phyloP scores from a whole-genome alignment of 2,888 invertebrate species.

The Ischnus inquisitorius region DNA sequence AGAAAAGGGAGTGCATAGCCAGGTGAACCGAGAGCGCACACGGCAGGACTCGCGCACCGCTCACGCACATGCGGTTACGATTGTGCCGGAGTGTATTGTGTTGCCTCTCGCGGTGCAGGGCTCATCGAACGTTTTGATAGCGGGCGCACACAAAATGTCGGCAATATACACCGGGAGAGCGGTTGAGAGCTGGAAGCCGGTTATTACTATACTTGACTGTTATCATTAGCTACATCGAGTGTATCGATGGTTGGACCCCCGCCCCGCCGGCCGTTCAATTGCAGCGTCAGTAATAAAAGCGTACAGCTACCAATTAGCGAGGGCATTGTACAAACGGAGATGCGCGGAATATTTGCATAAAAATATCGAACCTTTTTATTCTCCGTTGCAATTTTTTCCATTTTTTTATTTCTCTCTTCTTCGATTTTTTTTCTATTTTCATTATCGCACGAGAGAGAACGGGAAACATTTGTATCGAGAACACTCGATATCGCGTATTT shows the following conservation, averaged over 20 bases:
- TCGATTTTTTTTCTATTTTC: slow-evolving; percentile 6
- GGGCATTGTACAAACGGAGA: neutral
- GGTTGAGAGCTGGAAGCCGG: neutral
- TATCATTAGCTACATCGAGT: slow-evolving; percentile 3
- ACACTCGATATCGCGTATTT: slow-evolving; percentile 4
- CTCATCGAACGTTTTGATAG: slow-evolving; percentile 26
- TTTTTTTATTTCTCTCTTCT: too few relatives aligned
- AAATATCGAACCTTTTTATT: neutral
- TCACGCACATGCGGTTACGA: slow-evolving; percentile 9
- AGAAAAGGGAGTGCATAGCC: slow-evolving; percentile 5
- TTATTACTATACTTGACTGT: slow-evolving; percentile 9
- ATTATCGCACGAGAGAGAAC: neutral
- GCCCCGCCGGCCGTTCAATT: neutral
- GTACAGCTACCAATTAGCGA: neutral
- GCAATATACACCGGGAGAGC: slow-evolving; percentile 9
- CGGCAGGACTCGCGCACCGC: neutral
- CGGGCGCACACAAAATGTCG: neutral
- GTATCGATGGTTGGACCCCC: neutral
- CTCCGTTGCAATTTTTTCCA: slow-evolving; percentile 58
- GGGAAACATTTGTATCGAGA: neutral
- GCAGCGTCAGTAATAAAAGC: slow-evolving; percentile 14
- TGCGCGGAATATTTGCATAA: neutral
- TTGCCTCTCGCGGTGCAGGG: neutral
- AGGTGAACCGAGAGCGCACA: slow-evolving; percentile 4
- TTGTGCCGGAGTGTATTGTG: neutral